Conservation (phyloP, 2,113 vertebrate species). For the Tachysurus vachellii region DNA sequence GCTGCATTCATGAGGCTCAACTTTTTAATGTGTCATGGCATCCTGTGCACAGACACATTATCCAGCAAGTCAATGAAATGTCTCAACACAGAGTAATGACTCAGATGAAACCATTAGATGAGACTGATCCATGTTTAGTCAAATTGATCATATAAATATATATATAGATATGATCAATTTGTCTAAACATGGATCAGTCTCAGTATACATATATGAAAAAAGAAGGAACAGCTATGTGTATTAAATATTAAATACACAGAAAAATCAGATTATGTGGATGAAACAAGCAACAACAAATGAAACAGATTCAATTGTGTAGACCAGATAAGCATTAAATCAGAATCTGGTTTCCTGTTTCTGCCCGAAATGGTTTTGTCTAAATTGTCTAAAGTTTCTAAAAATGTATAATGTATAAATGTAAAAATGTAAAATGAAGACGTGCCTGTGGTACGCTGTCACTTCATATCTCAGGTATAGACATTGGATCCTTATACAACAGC, state of each 20-base stretch:
- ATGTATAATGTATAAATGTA: too few species aligned
- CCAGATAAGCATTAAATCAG: not conserved
- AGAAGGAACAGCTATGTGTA: not conserved
- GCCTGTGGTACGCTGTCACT: not conserved
- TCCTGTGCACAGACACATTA: not conserved
- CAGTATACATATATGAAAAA: not conserved
- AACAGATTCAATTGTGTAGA: not conserved
- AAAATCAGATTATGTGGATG: not conserved
- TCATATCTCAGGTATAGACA: not conserved
- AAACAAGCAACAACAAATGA: not conserved
- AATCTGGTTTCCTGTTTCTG: not conserved
- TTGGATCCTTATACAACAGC: not conserved
- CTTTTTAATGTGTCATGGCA: not conserved
- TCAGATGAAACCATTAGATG: not conserved
- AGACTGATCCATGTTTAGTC: not conserved
- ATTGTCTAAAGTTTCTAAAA: too few species aligned
- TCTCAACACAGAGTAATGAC: conserved; percentile 10
- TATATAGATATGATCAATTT: too few species aligned
- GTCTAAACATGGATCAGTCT: too few species aligned
- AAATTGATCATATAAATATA: not conserved
- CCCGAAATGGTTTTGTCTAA: not conserved
- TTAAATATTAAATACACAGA: not conserved
- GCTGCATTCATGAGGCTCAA: not conserved
- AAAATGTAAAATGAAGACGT: not conserved
- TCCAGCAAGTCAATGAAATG: conserved; percentile 11